phyloP scores from a whole-genome alignment of 2,797 vertebrate species.

The Notolabrus celidotus region DNA sequence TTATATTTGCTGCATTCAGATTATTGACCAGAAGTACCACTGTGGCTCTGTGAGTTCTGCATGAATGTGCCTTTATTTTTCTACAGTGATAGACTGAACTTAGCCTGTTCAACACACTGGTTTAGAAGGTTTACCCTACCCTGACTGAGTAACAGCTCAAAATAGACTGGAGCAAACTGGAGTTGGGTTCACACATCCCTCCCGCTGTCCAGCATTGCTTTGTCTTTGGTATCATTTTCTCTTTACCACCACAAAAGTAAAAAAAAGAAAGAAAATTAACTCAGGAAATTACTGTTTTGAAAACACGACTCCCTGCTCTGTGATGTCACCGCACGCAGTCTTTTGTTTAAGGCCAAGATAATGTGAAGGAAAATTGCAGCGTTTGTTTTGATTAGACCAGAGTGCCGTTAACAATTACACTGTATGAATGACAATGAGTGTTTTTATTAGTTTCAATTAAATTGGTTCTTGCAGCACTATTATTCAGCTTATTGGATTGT shows the following conservation, averaged over 20 bases:
- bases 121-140: too few relatives aligned
- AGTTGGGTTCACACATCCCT: too few relatives aligned
- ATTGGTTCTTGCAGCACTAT: constrained; percentile 29
- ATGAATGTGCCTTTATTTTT: constrained; percentile 9
- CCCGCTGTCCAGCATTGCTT: too few relatives aligned
- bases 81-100: too few relatives aligned
- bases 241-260: constrained; percentile 31
- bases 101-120: too few relatives aligned
- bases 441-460: constrained; percentile 52
- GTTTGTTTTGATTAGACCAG: constrained; percentile 74
- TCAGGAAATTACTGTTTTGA: constrained; percentile 84
- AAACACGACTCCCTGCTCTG: constrained; percentile 65
- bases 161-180: too few relatives aligned
- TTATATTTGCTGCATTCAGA: constrained; percentile 24
- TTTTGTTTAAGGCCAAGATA: constrained; percentile 50
- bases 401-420: constrained; percentile 72
- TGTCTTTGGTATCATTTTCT: background rate
- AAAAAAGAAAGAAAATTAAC: constrained; percentile 79
- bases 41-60: constrained; percentile 27
- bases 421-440: constrained; percentile 55
- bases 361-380: constrained; percentile 53
- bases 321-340: constrained; percentile 69
- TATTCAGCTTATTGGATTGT: constrained; percentile 26
- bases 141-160: too few relatives aligned
- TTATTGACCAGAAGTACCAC: constrained; percentile 24